Base-by-base conservation (phyloP, 2,113 vertebrate genomes). In the Sminthopsis crassicaudata region DNA sequence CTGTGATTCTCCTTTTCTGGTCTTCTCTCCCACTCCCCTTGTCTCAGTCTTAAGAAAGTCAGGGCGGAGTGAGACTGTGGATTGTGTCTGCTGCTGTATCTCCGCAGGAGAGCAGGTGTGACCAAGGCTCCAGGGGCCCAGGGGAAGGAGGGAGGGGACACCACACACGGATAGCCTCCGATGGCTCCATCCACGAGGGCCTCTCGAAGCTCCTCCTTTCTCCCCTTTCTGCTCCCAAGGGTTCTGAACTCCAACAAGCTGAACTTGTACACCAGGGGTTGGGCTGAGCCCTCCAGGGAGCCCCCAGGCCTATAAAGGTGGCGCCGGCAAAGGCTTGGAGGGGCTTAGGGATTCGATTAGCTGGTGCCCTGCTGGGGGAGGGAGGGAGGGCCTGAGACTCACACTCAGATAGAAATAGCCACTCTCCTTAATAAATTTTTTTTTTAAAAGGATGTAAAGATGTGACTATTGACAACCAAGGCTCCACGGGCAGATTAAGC, bases 151-250 rank as follows among this genome's bases (percentile, higher is more conserved):
- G 53, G 7, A 50, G 3, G 6, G 16, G 51, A 97, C 89, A 98
- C 98, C 97, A 98, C 98, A 98, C 98, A 97, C 96, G 97, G 97
- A 94, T 95, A 96, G 19, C 97, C 97, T 97, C 94, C 91, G 97
- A 98, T 92, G 89, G 51, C 98, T 53, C 90, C 0, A 0, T 46
- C 53, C n/a, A 26, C 8, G 23, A 57, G 3, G 0, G 7, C n/a
- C 8, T 96, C 90, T 94, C 3, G 97, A 94, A 93, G 97, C 97
- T 97, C 96, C 94, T 96, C 97, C 96, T 95, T 96, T 96, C 96
- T 92, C 97, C 97, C 97, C 11, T 91, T 89, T 57, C 91, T 27
- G n/a, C 26, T 48, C 89, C 88, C 52, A 50, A n/a, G 96, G 97
- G 90, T 96, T 42, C 93, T 97, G 97, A 93, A 96, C 92, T 97